Percentiles rank a stretch among this genome's conserved stretches.
phyloP scores from a whole-genome alignment of 2,888 invertebrate species.

The Parthenolecanium corni region DNA sequence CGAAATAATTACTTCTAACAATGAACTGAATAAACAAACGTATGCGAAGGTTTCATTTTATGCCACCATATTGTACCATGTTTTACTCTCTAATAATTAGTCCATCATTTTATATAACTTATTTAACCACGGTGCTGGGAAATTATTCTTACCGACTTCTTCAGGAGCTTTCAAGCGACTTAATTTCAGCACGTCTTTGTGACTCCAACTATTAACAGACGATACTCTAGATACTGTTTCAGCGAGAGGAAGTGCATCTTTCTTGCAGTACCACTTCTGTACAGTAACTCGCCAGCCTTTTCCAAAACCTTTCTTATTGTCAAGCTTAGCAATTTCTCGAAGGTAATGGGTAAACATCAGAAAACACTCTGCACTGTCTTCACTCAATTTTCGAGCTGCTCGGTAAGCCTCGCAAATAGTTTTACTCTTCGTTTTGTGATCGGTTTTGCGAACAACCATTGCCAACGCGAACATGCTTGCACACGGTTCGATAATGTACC shows the following conservation, averaged over 20 bases:
- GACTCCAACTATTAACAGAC: constrained; percentile 14
- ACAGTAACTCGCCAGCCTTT: constrained; percentile 23
- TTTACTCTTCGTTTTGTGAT: background rate
- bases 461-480: constrained; percentile 16
- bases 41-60: too few species aligned
- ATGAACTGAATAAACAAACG: too few species aligned
- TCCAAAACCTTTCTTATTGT: constrained; percentile 21
- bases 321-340: constrained; percentile 6
- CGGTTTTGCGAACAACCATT: constrained; percentile 7
- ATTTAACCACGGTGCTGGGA: background rate
- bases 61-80: too few species aligned
- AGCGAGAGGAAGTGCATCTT: constrained; percentile 24
- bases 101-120: too few species aligned
- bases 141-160: constrained; percentile 16
- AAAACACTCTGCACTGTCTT: constrained; percentile 16
- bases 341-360: constrained; percentile 10
- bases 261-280: constrained; percentile 27
- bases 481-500: constrained; percentile 9
- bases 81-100: too few species aligned
- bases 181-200: constrained; percentile 25
- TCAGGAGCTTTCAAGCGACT: constrained; percentile 21
- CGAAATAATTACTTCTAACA: too few species aligned
- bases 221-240: constrained; percentile 15
- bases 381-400: constrained; percentile 19
- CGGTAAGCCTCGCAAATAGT: constrained; percentile 11